Evolutionary conservation across 2,888 invertebrate species (phyloP).

Genomic region (Nudaria mundana): DNA sequence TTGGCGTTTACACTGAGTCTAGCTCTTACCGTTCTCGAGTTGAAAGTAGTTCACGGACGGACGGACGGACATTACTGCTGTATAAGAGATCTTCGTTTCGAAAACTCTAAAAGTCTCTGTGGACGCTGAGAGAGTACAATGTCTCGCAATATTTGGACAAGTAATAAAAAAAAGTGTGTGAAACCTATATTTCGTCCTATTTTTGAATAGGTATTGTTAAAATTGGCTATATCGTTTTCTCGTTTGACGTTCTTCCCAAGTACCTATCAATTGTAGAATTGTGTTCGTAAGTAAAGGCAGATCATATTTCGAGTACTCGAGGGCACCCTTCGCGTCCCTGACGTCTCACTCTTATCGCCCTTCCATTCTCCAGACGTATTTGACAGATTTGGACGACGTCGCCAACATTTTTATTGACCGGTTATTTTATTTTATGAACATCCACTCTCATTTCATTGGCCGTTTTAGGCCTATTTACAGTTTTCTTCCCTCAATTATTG

Average conservation of each 20-base stretch:
- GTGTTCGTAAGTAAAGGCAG: constrained; percentile 59
- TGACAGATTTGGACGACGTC: constrained; percentile 67
- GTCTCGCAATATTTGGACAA: too few species aligned
- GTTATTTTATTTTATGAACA: constrained; percentile 79
- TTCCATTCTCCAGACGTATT: constrained; percentile 54
- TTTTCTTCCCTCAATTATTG: constrained; percentile 73
- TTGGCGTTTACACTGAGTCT: too few species aligned
- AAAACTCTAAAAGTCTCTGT: too few species aligned
- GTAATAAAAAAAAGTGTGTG: background rate
- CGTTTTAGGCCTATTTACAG: constrained; percentile 66
- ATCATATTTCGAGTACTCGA: constrained; percentile 74
- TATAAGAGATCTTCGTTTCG: too few species aligned
- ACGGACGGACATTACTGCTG: too few species aligned
- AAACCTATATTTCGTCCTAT: constrained; percentile 8
- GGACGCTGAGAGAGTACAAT: too few species aligned
- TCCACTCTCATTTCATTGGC: constrained; percentile 77
- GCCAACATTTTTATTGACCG: constrained; percentile 74
- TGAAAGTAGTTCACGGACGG: too few species aligned
- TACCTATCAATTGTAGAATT: constrained; percentile 68
- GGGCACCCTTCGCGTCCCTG: constrained; percentile 49
- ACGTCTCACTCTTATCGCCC: constrained; percentile 48
- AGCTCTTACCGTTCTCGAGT: too few species aligned
- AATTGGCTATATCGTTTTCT: constrained; percentile 53
- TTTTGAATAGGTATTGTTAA: constrained; percentile 26
- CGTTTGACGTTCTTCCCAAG: constrained; percentile 68